phyloP scores from a whole-genome alignment of 2,113 vertebrate genomes.

The Junco hyemalis region DNA sequence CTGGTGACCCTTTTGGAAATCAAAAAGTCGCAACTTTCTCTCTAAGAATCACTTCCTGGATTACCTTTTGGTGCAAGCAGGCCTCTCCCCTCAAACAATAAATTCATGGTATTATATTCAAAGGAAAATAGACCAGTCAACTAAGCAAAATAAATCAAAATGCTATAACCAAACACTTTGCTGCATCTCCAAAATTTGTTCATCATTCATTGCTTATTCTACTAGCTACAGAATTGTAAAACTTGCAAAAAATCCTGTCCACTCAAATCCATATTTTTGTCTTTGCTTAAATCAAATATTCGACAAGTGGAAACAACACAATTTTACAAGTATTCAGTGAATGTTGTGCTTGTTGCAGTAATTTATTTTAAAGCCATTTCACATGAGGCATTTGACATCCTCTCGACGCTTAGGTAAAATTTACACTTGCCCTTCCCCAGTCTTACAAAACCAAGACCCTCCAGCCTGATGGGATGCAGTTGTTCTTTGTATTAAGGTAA shows the following conservation, averaged over 20 bases:
- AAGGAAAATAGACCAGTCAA: neutral
- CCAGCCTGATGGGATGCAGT: neutral
- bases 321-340: neutral
- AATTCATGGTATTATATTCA: neutral
- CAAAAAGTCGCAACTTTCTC: neutral
- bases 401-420: neutral
- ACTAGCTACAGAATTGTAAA: neutral
- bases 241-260: neutral
- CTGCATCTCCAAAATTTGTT: neutral
- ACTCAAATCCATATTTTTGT: neutral
- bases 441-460: neutral
- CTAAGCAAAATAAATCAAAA: neutral
- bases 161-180: neutral
- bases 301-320: neutral
- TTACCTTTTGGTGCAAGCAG: neutral
- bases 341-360: neutral
- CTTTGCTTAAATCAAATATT: neutral
- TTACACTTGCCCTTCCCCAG: neutral
- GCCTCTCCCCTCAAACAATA: neutral
- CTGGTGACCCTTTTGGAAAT: neutral
- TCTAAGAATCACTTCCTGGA: neutral
- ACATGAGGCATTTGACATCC: neutral
- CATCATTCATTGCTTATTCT: neutral
- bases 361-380: neutral
- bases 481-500: neutral